Evolutionary conservation across 2,113 vertebrate species (phyloP).

Genomic region (Amazona guildingii): DNA sequence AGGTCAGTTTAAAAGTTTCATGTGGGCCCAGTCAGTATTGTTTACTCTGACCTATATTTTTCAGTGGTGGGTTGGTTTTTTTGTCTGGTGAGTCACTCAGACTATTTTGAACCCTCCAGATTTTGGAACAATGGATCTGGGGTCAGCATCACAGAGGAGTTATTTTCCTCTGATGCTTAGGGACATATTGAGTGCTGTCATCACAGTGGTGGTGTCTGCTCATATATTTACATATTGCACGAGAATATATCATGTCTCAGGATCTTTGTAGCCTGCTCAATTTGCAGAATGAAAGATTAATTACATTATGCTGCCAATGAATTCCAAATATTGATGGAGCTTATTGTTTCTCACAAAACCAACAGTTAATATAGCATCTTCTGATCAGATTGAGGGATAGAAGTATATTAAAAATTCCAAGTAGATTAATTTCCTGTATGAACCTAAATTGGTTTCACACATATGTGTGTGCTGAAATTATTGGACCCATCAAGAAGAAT

Average conservation of each 20-base stretch:
- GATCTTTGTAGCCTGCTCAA: constrained; percentile 67
- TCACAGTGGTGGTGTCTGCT: constrained; percentile 41
- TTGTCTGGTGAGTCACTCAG: background rate
- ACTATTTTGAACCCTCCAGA: background rate
- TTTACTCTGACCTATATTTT: constrained; percentile 64
- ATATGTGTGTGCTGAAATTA: constrained; percentile 21
- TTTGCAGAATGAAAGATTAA: constrained; percentile 77
- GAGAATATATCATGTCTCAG: constrained; percentile 58
- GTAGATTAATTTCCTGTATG: constrained; percentile 81
- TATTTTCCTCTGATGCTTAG: constrained; percentile 23
- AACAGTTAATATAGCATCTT: constrained; percentile 72
- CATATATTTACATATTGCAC: constrained; percentile 40
- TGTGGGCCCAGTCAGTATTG: constrained; percentile 42
- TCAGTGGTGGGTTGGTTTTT: background rate
- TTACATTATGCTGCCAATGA: constrained; percentile 64
- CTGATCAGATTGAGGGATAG: constrained; percentile 72
- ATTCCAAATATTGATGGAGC: constrained; percentile 60
- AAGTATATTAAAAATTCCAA: constrained; percentile 80
- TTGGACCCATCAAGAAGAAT: constrained; percentile 34
- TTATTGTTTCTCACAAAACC: constrained; percentile 62
- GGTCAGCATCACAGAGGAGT: background rate
- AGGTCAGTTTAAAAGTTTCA: constrained; percentile 71
- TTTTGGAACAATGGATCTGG: constrained; percentile 18
- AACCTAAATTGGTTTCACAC: constrained; percentile 70
- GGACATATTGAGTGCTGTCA: background rate